Conservation (phyloP, 37 sponge, comb jelly and placozoan species). For the Chondrilla cf. caribensis region DNA sequence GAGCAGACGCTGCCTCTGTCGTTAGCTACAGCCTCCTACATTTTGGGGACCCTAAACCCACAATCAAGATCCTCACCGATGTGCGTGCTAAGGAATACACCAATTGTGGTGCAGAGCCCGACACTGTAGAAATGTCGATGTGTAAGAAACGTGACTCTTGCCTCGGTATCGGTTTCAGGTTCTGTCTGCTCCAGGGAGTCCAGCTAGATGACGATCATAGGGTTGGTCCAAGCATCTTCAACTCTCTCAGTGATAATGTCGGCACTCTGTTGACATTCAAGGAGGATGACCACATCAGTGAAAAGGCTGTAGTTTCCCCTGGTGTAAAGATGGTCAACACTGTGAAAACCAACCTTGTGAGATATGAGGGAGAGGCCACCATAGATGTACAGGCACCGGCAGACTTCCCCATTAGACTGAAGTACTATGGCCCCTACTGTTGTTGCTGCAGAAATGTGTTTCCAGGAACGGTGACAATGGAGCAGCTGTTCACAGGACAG, state of each 20-base stretch:
- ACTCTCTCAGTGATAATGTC: no score
- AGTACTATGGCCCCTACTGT: background rate
- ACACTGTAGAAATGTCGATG: background rate
- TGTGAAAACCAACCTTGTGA: background rate
- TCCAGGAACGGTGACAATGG: background rate
- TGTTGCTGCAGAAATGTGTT: background rate
- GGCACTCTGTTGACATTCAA: background rate
- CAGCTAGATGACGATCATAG: background rate
- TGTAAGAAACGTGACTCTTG: background rate
- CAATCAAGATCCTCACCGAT: background rate
- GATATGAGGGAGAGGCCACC: background rate
- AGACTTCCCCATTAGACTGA: background rate
- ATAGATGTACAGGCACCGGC: conserved; percentile 11
- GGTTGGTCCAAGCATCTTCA: conserved; percentile 14
- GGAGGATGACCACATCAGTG: background rate
- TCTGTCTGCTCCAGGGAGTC: background rate
- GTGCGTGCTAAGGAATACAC: background rate
- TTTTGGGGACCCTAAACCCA: background rate
- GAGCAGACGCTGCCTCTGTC: background rate
- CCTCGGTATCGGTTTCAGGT: background rate
- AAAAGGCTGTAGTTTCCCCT: conserved; percentile 1
- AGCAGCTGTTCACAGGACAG: background rate
- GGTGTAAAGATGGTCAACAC: background rate
- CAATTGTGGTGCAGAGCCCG: background rate
- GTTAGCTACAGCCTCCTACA: background rate